These are phyloP conservation scores for Huso huso DNA, from an alignment of 2,797 vertebrate species.

Conservation along the genomic window DNA sequence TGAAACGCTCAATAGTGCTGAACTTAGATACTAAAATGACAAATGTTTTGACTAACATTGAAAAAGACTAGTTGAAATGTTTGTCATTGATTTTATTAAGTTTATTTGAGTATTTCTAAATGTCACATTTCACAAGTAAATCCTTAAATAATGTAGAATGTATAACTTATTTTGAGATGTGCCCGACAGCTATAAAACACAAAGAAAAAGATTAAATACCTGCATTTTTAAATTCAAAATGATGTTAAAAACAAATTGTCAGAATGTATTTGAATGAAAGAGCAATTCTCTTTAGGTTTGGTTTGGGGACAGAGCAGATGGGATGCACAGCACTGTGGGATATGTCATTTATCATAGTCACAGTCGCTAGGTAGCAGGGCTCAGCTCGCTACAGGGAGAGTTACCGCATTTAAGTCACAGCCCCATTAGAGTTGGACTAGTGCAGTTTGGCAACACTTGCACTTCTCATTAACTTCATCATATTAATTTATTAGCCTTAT, in stretches of 20 bases:
- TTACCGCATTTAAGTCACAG: conserved; percentile 40
- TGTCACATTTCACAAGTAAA: too few relatives aligned
- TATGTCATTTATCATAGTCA: conserved; percentile 72
- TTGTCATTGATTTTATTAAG: too few relatives aligned
- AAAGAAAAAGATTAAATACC: too few relatives aligned
- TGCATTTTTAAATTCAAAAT: too few relatives aligned
- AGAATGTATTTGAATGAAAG: conserved; percentile 15
- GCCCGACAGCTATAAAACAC: too few relatives aligned
- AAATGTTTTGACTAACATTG: too few relatives aligned
- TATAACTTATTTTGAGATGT: too few relatives aligned
- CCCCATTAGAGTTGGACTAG: conserved; percentile 35
- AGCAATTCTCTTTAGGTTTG: conserved; percentile 17
- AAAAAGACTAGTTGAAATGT: too few relatives aligned
- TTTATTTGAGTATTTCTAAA: too few relatives aligned
- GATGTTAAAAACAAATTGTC: conserved; percentile 20
- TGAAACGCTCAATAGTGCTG: too few relatives aligned
- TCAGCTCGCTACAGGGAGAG: conserved; percentile 54
- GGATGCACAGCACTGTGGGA: conserved; percentile 62
- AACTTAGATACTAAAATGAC: too few relatives aligned
- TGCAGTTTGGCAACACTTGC: conserved; percentile 48
- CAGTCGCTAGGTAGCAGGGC: conserved; percentile 55
- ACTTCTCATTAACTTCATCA: conserved; percentile 58
- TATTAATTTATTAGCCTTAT: conserved; percentile 60
- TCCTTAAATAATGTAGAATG: too few relatives aligned
- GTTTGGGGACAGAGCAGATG: conserved; percentile 58